Percentiles rank a stretch among this genome's conserved stretches.
Evolutionary conservation across 2,113 vertebrate genomes (phyloP).

Genomic region (Lipotes vexillifer): DNA sequence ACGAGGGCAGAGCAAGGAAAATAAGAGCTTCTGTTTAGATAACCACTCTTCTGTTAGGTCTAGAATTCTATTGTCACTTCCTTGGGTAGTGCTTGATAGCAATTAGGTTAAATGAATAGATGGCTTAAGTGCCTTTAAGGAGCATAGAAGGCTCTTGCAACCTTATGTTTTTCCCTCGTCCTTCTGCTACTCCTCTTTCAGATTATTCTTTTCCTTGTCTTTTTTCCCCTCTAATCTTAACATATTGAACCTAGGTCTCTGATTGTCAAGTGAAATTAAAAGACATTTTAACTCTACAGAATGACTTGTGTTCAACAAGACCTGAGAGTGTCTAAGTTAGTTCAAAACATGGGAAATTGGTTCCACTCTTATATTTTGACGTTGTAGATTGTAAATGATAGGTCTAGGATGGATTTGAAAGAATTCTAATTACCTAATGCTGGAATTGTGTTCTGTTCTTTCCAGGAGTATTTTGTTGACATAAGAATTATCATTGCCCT

Average conservation of each 20-base stretch:
- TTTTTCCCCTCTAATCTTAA: not conserved
- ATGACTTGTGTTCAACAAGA: not conserved
- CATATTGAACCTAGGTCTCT: not conserved
- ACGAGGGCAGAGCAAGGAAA: not conserved
- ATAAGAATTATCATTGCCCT: not conserved
- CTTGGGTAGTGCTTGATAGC: not conserved
- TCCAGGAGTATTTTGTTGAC: not conserved
- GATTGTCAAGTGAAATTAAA: not conserved
- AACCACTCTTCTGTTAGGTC: constrained; percentile 19
- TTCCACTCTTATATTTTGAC: not conserved
- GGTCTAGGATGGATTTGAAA: not conserved
- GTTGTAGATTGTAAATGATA: not conserved
- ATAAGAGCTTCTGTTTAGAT: not conserved
- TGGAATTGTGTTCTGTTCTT: not conserved
- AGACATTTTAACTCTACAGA: not conserved
- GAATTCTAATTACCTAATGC: not conserved
- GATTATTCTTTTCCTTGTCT: not conserved
- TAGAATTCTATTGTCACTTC: not conserved
- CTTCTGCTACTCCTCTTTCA: not conserved
- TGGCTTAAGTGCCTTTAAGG: not conserved
- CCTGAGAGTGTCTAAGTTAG: not conserved
- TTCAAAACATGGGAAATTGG: not conserved
- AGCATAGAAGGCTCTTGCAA: not conserved
- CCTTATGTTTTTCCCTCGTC: not conserved
- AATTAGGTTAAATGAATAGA: not conserved